Evolutionary conservation across 2,113 vertebrate genomes (phyloP), one percentile per base, ranked within the genome.

Genomic region (Corythaeola cristata): DNA sequence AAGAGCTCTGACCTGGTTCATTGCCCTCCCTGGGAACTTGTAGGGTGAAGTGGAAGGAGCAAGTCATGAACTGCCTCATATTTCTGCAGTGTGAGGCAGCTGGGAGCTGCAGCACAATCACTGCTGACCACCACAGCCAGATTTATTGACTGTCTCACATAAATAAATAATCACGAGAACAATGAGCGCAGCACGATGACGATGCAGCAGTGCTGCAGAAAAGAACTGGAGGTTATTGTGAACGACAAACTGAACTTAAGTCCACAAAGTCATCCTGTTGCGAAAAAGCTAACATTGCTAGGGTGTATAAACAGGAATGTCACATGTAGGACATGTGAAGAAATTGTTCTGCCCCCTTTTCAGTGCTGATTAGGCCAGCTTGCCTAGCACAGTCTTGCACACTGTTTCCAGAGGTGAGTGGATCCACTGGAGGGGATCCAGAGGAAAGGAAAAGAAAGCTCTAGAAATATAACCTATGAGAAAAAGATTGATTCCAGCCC

Each of bases 231-330:
- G 93, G 94, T 96, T 94, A 85, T 56, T 91, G 81, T 93, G 85
- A 89, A 85, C 79, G 71, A 41, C 91, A 94, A 96, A 94, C 58
- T 96, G 93, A 91, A 96, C 95, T 79, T 58, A 28, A 91, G 96
- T 96, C 74, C 94, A 88, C 87, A 76, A 24, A 94, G 93, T 95
- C 81, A 89, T 79, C 85, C 81, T 82, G 16, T 97, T 97, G 96
- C 96, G 93, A 91, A 97, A 97, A 96, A 96, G 22, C 96, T 93
- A 97, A 97, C 96, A 96, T 91, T 94, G 74, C 74, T 66, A 59
- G 44, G 49, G 49, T 72, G n/a, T 89, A 94, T 68, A 88, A 96
- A 91, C 91, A 93, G 81, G 66, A 87, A 67, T 75, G 81, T 96
- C 91, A 89, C 81, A 52, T 41, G 73, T 52, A 87, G 91, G 87